A percentile compares a stretch with the other conserved stretches of the same genome.
phyloP scores from a whole-genome alignment of 2,888 invertebrate genomes.

The Ariolimax columbianus region DNA sequence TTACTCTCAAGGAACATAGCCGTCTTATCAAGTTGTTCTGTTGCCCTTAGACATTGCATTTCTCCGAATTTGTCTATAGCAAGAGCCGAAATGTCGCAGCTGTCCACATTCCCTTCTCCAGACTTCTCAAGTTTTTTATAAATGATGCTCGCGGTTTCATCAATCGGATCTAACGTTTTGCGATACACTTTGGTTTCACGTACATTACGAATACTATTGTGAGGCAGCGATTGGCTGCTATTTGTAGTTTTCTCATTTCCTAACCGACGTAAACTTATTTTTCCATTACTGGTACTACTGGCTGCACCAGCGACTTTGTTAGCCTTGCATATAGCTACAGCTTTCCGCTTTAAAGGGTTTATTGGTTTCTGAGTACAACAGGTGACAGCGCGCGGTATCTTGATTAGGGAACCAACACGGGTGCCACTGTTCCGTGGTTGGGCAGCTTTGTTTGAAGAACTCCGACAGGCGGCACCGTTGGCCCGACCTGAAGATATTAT shows the following conservation, averaged over 20 bases:
- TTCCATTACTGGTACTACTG: background rate
- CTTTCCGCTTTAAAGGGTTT: background rate
- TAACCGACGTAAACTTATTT: background rate
- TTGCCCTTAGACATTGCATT: background rate
- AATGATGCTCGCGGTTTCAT: background rate
- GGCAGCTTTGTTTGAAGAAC: no score
- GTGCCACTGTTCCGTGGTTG: background rate
- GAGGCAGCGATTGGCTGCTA: background rate
- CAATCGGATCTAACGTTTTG: no score
- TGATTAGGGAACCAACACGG: background rate
- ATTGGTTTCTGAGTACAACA: background rate
- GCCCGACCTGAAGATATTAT: no score
- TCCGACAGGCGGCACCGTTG: no score
- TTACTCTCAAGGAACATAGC: background rate
- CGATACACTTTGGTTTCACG: no score
- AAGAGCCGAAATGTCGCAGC: background rate
- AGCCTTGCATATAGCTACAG: background rate
- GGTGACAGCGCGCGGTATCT: background rate
- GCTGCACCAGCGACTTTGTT: background rate
- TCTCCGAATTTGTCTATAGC: slow-evolving; percentile 4
- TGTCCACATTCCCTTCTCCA: background rate
- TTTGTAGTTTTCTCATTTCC: no score
- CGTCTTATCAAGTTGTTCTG: background rate
- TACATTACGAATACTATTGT: background rate
- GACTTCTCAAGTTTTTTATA: no score